Conservation (phyloP, 1,140 invertebrate genomes). For the Drosophila varians region DNA sequence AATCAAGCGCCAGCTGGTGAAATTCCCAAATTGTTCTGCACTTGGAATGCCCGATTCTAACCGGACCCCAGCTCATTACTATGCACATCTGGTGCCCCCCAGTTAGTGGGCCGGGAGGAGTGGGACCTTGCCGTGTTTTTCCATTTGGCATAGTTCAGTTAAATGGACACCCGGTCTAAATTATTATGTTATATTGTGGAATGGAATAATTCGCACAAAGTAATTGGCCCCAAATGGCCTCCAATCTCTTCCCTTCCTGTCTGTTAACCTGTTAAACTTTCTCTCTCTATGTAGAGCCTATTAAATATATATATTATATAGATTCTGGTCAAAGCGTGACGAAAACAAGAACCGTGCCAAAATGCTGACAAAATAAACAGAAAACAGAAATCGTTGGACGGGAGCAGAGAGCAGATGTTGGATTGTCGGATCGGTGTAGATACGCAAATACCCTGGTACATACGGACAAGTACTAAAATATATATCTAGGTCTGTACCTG, state of each 20-base stretch:
- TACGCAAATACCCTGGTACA: slow-evolving; percentile 14
- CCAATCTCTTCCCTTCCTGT: background rate
- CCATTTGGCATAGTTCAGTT: slow-evolving; percentile 33
- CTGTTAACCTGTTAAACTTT: slow-evolving; percentile 20
- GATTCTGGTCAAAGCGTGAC: slow-evolving; percentile 54
- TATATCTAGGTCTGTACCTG: slow-evolving; percentile 11
- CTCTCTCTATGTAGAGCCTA: slow-evolving; percentile 19
- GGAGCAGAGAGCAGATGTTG: slow-evolving; percentile 49
- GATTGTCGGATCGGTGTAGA: slow-evolving; percentile 22
- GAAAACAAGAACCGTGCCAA: slow-evolving; percentile 57
- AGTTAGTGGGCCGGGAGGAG: slow-evolving; percentile 18
- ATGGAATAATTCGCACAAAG: slow-evolving; percentile 56
- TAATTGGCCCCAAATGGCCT: slow-evolving; percentile 46
- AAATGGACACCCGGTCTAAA: slow-evolving; percentile 16
- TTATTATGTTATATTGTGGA: slow-evolving; percentile 23
- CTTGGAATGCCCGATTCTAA: background rate
- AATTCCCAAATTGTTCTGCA: slow-evolving; percentile 29
- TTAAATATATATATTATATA: slow-evolving; percentile 21
- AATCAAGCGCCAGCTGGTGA: background rate
- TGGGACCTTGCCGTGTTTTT: slow-evolving; percentile 56
- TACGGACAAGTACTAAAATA: slow-evolving; percentile 3
- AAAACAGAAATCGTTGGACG: slow-evolving; percentile 23
- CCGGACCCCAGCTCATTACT: slow-evolving; percentile 19
- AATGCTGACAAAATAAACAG: slow-evolving; percentile 48
- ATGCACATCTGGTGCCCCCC: slow-evolving; percentile 29